Conservation (phyloP, 2,797 vertebrate species). For the Novumbra hubbsi region DNA sequence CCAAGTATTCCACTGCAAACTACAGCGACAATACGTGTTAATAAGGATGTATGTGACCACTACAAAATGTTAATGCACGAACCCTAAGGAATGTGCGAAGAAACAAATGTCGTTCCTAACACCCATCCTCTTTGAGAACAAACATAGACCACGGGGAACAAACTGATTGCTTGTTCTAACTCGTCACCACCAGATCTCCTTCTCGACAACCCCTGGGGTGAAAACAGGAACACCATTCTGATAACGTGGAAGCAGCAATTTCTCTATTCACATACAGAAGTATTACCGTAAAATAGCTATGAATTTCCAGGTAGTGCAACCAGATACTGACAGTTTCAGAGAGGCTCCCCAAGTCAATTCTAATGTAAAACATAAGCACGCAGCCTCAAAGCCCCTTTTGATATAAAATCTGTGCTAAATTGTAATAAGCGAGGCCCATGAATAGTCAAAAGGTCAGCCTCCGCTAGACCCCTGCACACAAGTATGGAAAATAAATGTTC, state of each 20-base stretch:
- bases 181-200: slow-evolving; percentile 15
- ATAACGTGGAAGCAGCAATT: slow-evolving; percentile 32
- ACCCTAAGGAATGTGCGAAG: slow-evolving; percentile 5
- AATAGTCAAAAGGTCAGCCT: slow-evolving; percentile 49
- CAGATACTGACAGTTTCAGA: slow-evolving; percentile 6
- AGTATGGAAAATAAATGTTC: background rate
- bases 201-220: slow-evolving; percentile 19
- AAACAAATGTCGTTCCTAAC: background rate
- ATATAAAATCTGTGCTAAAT: slow-evolving; percentile 29
- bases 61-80: background rate
- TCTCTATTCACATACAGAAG: slow-evolving; percentile 17
- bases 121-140: slow-evolving; percentile 28
- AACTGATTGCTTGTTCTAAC: slow-evolving; percentile 28
- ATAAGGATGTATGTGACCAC: background rate
- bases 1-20: background rate
- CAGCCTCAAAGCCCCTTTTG: slow-evolving; percentile 15
- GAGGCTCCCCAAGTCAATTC: background rate
- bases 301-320: slow-evolving; percentile 19
- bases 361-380: background rate
- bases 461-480: background rate
- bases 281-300: slow-evolving; percentile 9
- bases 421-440: slow-evolving; percentile 28
- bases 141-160: background rate
- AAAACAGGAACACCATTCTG: slow-evolving; percentile 19
- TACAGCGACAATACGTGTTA: background rate